Evolutionary conservation across 2,113 vertebrate genomes (phyloP), one percentile per base, ranked within the genome.

Genomic region (Leucosticte australis): DNA sequence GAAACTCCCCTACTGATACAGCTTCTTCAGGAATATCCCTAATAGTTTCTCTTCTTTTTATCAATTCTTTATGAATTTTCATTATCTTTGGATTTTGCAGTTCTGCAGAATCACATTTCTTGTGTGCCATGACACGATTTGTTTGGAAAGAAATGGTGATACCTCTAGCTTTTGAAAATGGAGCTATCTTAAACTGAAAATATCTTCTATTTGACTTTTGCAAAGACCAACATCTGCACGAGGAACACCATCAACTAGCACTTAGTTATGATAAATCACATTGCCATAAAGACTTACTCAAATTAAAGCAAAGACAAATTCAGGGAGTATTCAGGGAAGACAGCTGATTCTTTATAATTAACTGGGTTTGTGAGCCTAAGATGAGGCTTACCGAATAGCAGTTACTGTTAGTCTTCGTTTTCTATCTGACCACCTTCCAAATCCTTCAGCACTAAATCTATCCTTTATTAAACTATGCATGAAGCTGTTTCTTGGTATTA

Each of bases 21-120:
- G 91, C 71, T 79, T 93, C 85, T 90, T 94, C 85, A 92, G 82
- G 85, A 96, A 96, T 86, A 77, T 49, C 83, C 68, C 87, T 91
- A 81, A 50, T 70, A 87, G 22, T 94, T 92, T 42, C 46, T 95
- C 71, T 69, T 71, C 93, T 87, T 94, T 92, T 92, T 62, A 96
- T 87, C 63, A 96, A 68, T 96, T 90, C 92, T 96, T 95, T 86
- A 92, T 94, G 89, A 95, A 95, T 96, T 95, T 96, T 92, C 81
- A 53, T 94, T 89, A 59, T 82, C 89, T 85, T 91, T 64, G 68
- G 60, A 83, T 81, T 67, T 77, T 63, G 74, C 92, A 56, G 39
- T 88, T 87, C 86, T 94, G 63, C 79, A 83, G 41, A 83, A 92
- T 68, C 60, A 79, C 24, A 65, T 89, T 94, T 87, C 74, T 78